These are phyloP conservation scores for Laothoe populi DNA, from an alignment of 2,888 invertebrate genomes.

Conservation along the genomic window DNA sequence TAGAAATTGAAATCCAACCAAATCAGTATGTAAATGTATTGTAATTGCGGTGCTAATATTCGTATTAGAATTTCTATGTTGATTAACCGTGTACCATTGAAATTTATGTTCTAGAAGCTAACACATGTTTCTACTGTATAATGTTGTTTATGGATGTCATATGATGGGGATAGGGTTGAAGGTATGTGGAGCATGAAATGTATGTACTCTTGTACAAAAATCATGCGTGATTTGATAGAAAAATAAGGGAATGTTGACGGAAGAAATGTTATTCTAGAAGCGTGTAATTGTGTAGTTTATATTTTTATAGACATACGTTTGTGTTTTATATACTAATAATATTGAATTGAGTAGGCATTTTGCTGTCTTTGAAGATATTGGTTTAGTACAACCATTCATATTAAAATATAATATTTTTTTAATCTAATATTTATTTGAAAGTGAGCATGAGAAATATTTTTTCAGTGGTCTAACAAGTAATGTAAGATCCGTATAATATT, in stretches of 20 bases:
- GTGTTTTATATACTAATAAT: not conserved
- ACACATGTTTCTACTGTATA: slow-evolving; percentile 66
- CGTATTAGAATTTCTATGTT: slow-evolving; percentile 75
- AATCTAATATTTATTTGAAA: too few species aligned
- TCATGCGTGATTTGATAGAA: slow-evolving; percentile 30
- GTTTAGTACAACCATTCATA: too few species aligned
- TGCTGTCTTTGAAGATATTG: too few species aligned
- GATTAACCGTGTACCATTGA: slow-evolving; percentile 64
- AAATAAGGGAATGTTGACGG: slow-evolving; percentile 33
- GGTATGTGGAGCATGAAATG: slow-evolving; percentile 36
- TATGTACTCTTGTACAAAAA: slow-evolving; percentile 18
- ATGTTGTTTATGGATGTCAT: slow-evolving; percentile 61
- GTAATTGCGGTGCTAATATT: slow-evolving; percentile 76
- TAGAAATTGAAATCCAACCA: slow-evolving; percentile 76
- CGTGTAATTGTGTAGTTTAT: not conserved
- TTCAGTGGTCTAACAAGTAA: not conserved
- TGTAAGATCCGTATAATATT: not conserved
- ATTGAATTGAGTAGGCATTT: not conserved
- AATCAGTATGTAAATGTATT: slow-evolving; percentile 82
- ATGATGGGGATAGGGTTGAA: slow-evolving; percentile 40
- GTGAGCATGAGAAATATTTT: too few species aligned
- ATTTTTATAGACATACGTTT: not conserved
- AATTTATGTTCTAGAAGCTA: slow-evolving; percentile 25
- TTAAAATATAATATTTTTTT: too few species aligned
- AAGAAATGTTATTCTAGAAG: slow-evolving; percentile 19